Evolutionary conservation across 2,888 invertebrate species (phyloP).

Genomic region (Eupithecia exiguata): DNA sequence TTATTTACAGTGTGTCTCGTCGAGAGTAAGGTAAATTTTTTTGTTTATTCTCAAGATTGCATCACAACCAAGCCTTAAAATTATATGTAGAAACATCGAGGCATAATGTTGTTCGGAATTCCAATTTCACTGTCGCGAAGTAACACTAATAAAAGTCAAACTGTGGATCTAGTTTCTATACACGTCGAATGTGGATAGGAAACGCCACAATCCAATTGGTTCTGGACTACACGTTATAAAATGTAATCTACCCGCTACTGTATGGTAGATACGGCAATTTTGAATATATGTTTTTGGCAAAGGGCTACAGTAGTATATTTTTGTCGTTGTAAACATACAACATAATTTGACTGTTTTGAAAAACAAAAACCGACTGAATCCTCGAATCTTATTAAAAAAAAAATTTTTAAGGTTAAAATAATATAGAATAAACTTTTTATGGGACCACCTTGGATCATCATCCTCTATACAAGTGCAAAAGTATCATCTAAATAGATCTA

Average conservation of each 20-base stretch:
- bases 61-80: not conserved
- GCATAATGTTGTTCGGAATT: constrained; percentile 18
- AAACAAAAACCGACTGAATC: no score
- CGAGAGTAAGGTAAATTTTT: not conserved
- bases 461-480: no score
- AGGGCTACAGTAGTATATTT: not conserved
- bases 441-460: no score
- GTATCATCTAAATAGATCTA: no score
- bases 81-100: not conserved
- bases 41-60: not conserved
- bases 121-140: constrained; percentile 15
- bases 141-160: constrained; percentile 28
- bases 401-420: no score
- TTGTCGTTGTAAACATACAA: not conserved
- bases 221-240: not conserved
- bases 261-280: not conserved
- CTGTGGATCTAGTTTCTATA: constrained; percentile 10
- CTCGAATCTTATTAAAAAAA: no score
- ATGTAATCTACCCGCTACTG: not conserved
- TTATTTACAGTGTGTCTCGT: not conserved
- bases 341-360: no score
- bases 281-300: not conserved
- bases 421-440: no score
- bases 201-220: constrained; percentile 6
- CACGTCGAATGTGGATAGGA: not conserved